Evolutionary conservation across 2,113 vertebrate genomes (phyloP).

Genomic region (Pogona vitticeps): DNA sequence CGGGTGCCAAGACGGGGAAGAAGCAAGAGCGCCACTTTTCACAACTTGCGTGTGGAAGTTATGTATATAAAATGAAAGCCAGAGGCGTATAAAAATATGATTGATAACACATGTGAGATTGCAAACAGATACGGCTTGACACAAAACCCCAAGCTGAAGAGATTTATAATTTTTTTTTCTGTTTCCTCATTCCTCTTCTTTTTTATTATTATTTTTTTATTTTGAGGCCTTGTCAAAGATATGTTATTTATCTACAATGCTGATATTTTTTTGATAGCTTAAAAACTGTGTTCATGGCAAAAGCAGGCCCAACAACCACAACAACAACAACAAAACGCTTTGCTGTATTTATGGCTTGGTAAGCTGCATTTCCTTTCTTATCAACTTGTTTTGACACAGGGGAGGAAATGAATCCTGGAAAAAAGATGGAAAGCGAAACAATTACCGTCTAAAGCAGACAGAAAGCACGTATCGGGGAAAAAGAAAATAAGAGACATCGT

Average conservation of each 20-base stretch:
- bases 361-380: background rate
- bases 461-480: background rate
- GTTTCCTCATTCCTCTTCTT: background rate
- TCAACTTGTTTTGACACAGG: background rate
- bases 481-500: background rate
- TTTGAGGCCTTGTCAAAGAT: background rate
- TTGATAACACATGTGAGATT: conserved; percentile 8
- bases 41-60: background rate
- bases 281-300: background rate
- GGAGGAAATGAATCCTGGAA: background rate
- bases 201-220: no score
- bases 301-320: background rate
- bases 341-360: background rate
- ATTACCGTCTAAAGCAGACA: background rate
- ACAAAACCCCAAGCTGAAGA: background rate
- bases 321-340: background rate
- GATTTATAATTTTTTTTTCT: background rate
- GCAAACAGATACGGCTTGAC: conserved; percentile 12
- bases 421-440: conserved; percentile 7
- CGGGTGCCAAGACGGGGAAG: background rate
- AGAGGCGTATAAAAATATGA: conserved; percentile 11
- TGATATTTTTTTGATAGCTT: conserved; percentile 20
- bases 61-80: background rate
- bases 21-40: background rate
- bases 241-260: background rate